phyloP scores from a whole-genome alignment of 2,888 invertebrate genomes.

The Strigamia maritima region DNA sequence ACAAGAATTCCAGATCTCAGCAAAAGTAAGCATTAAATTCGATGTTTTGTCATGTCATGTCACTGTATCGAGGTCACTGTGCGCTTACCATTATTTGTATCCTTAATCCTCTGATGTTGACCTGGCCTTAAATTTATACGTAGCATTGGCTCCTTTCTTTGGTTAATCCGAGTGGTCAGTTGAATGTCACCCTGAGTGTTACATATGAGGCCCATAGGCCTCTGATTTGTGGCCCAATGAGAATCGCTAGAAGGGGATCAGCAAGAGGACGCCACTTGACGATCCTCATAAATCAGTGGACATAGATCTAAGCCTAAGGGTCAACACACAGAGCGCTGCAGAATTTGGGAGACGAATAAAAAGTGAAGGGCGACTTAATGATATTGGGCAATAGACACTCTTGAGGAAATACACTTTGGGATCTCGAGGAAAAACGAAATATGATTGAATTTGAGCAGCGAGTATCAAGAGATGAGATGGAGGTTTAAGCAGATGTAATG shows the following conservation, averaged over 20 bases:
- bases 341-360: constrained; percentile 26
- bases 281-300: constrained; percentile 34
- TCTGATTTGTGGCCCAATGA: constrained; percentile 34
- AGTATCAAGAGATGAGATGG: background rate
- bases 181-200: constrained; percentile 31
- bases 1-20: background rate
- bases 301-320: constrained; percentile 32
- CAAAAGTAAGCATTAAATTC: background rate
- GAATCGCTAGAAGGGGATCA: constrained; percentile 32
- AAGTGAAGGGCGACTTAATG: constrained; percentile 30
- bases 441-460: constrained; percentile 25
- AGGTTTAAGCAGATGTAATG: background rate
- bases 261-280: constrained; percentile 31
- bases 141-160: constrained; percentile 28
- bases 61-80: background rate
- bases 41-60: background rate
- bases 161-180: constrained; percentile 30
- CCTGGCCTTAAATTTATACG: constrained; percentile 34
- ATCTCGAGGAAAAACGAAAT: constrained; percentile 16
- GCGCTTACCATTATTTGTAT: background rate
- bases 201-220: constrained; percentile 32
- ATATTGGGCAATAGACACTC: constrained; percentile 31
- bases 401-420: constrained; percentile 15
- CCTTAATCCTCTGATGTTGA: constrained; percentile 31
- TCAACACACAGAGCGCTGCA: constrained; percentile 22